phyloP scores from a whole-genome alignment of 2,113 vertebrate genomes.

The Porphyrio hochstetteri region DNA sequence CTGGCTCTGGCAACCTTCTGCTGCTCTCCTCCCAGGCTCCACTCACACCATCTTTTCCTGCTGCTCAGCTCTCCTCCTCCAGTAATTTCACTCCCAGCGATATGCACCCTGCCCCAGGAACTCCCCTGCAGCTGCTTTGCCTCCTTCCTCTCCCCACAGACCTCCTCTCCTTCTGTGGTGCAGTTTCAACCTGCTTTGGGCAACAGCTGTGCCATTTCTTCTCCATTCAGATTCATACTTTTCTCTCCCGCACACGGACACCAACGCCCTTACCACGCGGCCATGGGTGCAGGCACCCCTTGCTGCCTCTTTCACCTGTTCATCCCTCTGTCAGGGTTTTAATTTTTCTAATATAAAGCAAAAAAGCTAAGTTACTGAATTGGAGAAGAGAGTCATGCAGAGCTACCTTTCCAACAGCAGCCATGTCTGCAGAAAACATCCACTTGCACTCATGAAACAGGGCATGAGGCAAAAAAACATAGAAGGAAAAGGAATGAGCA shows the following conservation, averaged over 20 bases:
- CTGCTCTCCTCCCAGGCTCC: background rate
- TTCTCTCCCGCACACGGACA: background rate
- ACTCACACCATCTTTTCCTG: background rate
- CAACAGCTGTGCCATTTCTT: conserved; percentile 10
- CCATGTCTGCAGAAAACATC: background rate
- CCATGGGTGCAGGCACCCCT: rapidly evolving
- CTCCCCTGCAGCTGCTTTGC: conserved; percentile 47
- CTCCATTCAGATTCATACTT: background rate
- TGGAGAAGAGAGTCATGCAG: no score
- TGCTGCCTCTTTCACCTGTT: background rate
- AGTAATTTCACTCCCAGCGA: background rate
- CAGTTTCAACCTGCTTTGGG: background rate
- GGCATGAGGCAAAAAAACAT: background rate
- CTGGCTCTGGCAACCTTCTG: background rate
- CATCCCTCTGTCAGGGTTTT: background rate
- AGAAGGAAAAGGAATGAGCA: background rate
- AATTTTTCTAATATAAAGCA: background rate
- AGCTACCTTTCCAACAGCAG: background rate
- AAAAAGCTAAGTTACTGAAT: background rate
- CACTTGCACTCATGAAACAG: background rate
- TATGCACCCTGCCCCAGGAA: conserved; percentile 16
- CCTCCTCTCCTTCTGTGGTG: conserved; percentile 18
- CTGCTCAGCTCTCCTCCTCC: background rate
- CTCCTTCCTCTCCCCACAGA: conserved; percentile 10
- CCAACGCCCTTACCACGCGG: rapidly evolving